Base-by-base conservation (phyloP, 2,888 invertebrate species). In the Sinodicranocentrus sp. region DNA sequence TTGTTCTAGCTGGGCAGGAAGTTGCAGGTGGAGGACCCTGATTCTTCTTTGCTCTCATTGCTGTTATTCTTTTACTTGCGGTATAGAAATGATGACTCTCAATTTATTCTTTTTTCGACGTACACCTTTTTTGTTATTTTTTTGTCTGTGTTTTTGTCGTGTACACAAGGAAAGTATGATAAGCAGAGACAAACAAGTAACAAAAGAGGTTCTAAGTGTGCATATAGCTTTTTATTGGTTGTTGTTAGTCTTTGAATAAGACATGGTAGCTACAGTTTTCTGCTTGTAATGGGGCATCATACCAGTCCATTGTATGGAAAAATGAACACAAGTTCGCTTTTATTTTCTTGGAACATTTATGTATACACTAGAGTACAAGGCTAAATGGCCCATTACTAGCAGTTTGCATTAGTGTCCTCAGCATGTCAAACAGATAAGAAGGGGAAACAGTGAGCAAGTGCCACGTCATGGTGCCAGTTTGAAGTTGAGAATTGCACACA, bases 11-110 rank as follows among this genome's bases (percentile, higher is more conserved):
- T 85, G 84, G 87, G 84, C 87, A 87, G 87, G 88, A 88, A 88
- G 85, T 86, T 84, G 84, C 85, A 88, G 86, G 87, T 88, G 86
- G 86, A 88, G 85, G 86, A 86, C 71, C 84, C 79, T 78, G 68
- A 77, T 84, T 44, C 48, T 63, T 80, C 39, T 39, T 28, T 15
- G 43, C 33, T 65, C 15, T 13, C n/a, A n/a, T n/a, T 75, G 21
- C 63, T 57, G 52, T 57, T 72, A 57, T 59, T 19, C n/a, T 52
- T 26, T 1, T 65, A 25, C 65, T 76, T 39, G 26, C 44, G 43
- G 23, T 8, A n/a, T 52, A 17, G 39, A 17, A n/a, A 28, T 67
- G 67, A 76, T 76, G 76, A 76, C 77, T 77, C 77, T 77, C 59
- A 2, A n/a, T 67, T 23, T 59, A 39, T 39, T 28, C 21, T 63